Percentiles rank a stretch among this genome's conserved stretches.
phyloP scores from a whole-genome alignment of 2,113 vertebrate genomes.

The Bubo bubo region DNA sequence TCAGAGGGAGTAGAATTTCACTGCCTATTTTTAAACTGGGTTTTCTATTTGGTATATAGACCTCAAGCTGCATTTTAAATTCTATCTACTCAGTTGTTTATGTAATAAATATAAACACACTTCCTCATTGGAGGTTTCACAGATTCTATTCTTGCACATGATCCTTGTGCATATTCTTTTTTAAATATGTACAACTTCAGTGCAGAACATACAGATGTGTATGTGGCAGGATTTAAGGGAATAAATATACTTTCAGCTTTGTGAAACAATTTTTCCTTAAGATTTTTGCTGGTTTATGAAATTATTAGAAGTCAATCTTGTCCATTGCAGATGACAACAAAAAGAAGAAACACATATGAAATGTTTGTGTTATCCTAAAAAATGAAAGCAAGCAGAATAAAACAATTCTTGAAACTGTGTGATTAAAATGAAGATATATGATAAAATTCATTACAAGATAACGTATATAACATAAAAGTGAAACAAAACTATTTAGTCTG shows the following conservation, averaged over 20 bases:
- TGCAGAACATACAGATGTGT: rapidly evolving
- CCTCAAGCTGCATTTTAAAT: neutral
- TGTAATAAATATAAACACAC: neutral
- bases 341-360: neutral
- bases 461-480: neutral
- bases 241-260: neutral
- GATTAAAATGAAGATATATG: neutral
- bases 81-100: neutral
- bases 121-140: neutral
- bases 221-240: neutral
- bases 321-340: neutral
- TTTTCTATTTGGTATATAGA: neutral
- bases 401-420: neutral
- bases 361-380: neutral
- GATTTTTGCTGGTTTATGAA: neutral
- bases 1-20: neutral
- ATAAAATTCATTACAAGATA: neutral
- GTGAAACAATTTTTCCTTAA: neutral
- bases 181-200: neutral
- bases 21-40: neutral
- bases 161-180: rapidly evolving
- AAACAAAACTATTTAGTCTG: neutral
- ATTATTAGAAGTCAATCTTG: neutral
- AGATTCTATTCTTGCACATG: neutral
- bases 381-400: neutral